These are phyloP conservation scores for Cryptoprocta ferox DNA, from an alignment of 2,797 vertebrate species.

Conservation along the genomic window DNA sequence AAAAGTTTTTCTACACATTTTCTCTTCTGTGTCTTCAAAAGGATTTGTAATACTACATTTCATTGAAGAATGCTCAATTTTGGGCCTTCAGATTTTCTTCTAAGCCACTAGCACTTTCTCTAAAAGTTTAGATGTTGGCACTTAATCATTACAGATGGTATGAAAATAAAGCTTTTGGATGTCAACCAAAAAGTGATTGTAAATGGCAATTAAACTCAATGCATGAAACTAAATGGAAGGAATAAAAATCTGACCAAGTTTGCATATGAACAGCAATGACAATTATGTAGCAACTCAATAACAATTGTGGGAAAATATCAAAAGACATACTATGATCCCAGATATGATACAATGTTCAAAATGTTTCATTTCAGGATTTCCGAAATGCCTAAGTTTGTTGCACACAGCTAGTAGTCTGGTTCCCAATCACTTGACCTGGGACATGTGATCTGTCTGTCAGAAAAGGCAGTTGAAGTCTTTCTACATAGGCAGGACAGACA, in stretches of 20 bases:
- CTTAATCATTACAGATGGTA: background rate
- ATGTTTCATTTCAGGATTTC: background rate
- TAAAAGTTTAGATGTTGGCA: constrained; percentile 26
- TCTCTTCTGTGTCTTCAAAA: background rate
- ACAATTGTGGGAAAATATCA: background rate
- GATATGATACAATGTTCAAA: background rate
- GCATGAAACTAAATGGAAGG: background rate
- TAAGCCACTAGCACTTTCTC: background rate
- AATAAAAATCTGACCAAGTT: background rate
- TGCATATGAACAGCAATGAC: background rate
- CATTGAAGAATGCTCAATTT: background rate
- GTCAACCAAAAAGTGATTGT: background rate
- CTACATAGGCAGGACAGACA: background rate
- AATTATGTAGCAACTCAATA: background rate
- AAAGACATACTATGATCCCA: background rate
- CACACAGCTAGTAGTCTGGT: background rate
- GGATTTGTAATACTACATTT: constrained; percentile 1
- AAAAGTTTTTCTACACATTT: background rate
- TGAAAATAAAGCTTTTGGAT: background rate
- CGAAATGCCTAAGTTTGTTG: background rate
- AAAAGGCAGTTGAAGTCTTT: background rate
- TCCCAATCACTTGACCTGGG: background rate
- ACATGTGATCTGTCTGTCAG: background rate
- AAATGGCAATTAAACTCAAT: background rate
- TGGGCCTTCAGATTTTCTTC: background rate